These are phyloP conservation scores for Melanocharis versteri DNA, from an alignment of 2,113 vertebrate species.

Conservation along the genomic window DNA sequence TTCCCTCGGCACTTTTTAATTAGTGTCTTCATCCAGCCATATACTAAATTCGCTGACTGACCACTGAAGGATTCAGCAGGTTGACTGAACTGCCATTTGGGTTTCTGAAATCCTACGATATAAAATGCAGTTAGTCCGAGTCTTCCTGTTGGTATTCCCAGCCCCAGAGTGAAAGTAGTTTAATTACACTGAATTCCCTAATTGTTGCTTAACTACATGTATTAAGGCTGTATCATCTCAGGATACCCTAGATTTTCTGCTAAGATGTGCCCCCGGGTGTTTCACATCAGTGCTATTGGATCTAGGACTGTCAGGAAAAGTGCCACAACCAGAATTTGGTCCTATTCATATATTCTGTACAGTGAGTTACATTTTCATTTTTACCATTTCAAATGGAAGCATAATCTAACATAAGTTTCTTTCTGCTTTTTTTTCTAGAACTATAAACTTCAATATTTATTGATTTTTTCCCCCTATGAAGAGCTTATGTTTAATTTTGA, in stretches of 20 bases:
- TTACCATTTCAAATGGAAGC: neutral
- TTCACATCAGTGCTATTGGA: neutral
- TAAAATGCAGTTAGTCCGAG: neutral
- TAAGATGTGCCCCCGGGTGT: neutral
- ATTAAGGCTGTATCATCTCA: neutral
- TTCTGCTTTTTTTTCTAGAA: neutral
- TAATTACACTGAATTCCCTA: neutral
- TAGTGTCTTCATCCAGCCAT: neutral
- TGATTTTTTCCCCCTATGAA: neutral
- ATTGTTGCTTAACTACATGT: neutral
- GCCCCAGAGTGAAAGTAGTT: neutral
- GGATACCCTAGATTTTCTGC: neutral
- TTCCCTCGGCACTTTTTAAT: neutral
- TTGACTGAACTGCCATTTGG: neutral
- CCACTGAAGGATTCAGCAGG: neutral
- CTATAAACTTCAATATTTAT: neutral
- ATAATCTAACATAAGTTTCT: neutral
- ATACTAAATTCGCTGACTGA: neutral
- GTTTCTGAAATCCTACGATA: neutral
- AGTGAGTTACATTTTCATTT: neutral
- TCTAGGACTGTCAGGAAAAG: neutral
- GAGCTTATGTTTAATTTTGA: neutral
- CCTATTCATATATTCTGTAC: neutral
- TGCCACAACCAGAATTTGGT: neutral
- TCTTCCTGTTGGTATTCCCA: neutral